Evolutionary conservation across 1,140 invertebrate species (phyloP), one percentile per base, ranked within the genome.

Genomic region (Cyclina sinensis): DNA sequence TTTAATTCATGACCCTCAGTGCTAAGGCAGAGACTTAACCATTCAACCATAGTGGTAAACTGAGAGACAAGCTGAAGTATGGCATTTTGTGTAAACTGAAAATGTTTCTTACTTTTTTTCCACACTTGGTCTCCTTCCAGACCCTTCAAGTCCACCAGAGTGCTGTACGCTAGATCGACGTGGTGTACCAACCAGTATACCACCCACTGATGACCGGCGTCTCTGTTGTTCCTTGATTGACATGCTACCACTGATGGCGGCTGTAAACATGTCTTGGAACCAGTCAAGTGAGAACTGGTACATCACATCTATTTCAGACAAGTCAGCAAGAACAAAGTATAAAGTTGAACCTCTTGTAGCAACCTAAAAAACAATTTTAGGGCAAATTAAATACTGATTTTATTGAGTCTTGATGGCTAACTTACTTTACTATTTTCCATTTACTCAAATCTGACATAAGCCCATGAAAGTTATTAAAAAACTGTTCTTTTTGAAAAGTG

Each of bases 251-350:
- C 57, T 68, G 18, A 88, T 88, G 32, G 79, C 79, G 16, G 86
- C 78, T 74, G 79, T 93, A 85, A 96, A 96, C 90, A 95, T 95
- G 54, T 92, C 91, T 70, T 94, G 93, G 92, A 95, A 96, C 95
- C 95, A 95, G 30, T 92, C 89, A 18, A 96, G 90, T 11, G 95
- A 95, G 90, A 95, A 96, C 92, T 95, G 95, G 90, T 96, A 96
- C 95, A 95, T 95, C 46, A 94, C 93, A 86, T 95, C 94, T 35
- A 96, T 92, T 37, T 85, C 92, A 43, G 94, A 91, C 57, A 96
- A 91, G 84, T 95, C 94, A 57, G 95, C 94, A n/a, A 96, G 70
- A 0, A 94, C 94, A 94, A 95, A 95, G 89, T 95, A 96, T n/a
- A 96, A 74, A 12, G 95, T 94, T 21, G 95, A 93, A 27, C 95